Base-by-base conservation (phyloP, 1,140 invertebrate genomes). In the Leptinotarsa lineolata region DNA sequence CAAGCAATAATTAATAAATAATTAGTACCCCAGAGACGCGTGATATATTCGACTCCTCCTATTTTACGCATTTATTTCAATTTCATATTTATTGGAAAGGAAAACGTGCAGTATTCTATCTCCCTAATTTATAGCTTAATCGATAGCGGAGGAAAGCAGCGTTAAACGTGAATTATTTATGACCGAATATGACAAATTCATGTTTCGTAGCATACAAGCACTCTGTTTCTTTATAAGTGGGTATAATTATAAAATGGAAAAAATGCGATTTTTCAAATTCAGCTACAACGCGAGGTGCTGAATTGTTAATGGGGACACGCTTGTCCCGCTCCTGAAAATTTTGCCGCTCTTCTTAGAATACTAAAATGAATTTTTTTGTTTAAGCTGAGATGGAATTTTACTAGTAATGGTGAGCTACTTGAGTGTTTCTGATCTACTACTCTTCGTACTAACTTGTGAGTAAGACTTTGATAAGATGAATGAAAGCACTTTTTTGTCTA, bases 11-110 rank as follows among this genome's bases (percentile, higher is more conserved):
- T 76, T 76, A 76, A 68, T 76, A 71, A 76, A 73, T 76, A 76
- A 76, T 76, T 73, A 72, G 63, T 64, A 71, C 75, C 64, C 75
- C 20, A 39, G 69, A 65, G 54, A 76, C 67, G 69, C 70, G 74
- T 76, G 72, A 76, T 74, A 76, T 74, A 76, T 76, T 74, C 45
- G 54, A 72, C 22, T 48, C 68, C 69, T 6, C 75, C 75, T 64
- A 44, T 61, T 76, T 76, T 76, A 73, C 75, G 75, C 72, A 73
- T 76, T 76, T 76, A 70, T 76, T 74, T 76, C 75, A 76, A 74
- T 76, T 74, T 74, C 65, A 73, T 74, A 76, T 76, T 76, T 76
- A 76, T 76, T 74, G 61, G 64, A 69, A 71, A 59, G 59, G 72
- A 70, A 72, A 76, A 74, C 75, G 72, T 65, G 46, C 30, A 60